phyloP scores from a whole-genome alignment of 2,113 vertebrate species.

The Notarius lentiginosus region DNA sequence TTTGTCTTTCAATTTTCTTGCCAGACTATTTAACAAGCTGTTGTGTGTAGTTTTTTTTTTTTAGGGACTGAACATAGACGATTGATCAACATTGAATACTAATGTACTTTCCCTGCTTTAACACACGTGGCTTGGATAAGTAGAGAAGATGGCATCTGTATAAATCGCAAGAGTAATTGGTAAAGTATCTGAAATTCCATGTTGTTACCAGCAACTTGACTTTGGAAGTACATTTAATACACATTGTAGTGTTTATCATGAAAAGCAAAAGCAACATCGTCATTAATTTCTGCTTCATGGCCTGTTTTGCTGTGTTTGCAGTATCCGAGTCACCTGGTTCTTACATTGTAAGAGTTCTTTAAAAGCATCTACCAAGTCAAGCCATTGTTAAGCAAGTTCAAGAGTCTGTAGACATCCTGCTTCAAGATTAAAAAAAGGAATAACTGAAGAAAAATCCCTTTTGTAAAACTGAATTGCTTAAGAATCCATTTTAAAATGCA shows the following conservation, averaged over 20 bases:
- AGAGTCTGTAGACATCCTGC: conserved; percentile 66
- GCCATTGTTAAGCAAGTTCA: conserved; percentile 66
- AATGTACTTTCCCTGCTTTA: neutral
- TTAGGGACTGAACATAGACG: neutral
- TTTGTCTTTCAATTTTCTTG: neutral
- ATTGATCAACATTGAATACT: neutral
- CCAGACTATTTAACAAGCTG: neutral
- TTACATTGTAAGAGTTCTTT: conserved; percentile 61
- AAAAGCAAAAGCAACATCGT: neutral
- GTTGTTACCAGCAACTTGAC: neutral
- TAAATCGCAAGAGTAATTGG: neutral
- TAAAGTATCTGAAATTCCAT: neutral
- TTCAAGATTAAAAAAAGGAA: neutral
- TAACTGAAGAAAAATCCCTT: neutral
- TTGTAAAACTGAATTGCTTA: neutral
- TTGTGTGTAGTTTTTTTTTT: neutral
- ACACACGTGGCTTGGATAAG: neutral
- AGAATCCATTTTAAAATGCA: neutral
- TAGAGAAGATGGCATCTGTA: neutral
- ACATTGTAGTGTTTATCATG: neutral
- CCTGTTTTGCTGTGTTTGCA: conserved; percentile 11
- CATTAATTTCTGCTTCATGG: neutral
- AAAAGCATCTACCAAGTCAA: conserved; percentile 68
- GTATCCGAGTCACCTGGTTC: conserved; percentile 66
- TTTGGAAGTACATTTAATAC: neutral